Conservation (phyloP, 2,888 invertebrate genomes). For the Brenthis daphne region DNA sequence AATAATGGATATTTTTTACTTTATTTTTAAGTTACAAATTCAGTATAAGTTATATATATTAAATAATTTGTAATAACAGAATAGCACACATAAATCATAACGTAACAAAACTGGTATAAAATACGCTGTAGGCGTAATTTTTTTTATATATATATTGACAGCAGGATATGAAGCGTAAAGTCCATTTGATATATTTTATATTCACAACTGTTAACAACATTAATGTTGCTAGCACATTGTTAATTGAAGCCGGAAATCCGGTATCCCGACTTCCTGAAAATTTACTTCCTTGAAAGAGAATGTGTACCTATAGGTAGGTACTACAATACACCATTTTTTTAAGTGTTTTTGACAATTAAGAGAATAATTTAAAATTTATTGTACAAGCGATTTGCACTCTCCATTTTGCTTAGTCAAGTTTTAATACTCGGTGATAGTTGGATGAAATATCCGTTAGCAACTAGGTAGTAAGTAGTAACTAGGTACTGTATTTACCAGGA, state of each 20-base stretch:
- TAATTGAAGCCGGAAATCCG: conserved; percentile 31
- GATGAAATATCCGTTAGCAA: too few species aligned
- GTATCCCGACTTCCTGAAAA: conserved; percentile 20
- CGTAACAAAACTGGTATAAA: conserved; percentile 1
- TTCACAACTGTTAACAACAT: conserved; percentile 12
- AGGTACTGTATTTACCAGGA: too few species aligned
- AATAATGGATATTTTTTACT: too few species aligned
- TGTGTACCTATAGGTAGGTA: background rate
- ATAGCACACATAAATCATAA: background rate
- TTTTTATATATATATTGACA: conserved; percentile 17
- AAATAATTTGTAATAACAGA: too few species aligned
- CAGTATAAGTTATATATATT: too few species aligned
- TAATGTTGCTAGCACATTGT: conserved; percentile 16
- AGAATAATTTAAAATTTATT: too few species aligned
- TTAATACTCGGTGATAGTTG: too few species aligned
- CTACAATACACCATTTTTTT: background rate
- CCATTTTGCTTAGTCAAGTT: too few species aligned
- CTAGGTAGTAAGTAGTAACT: too few species aligned
- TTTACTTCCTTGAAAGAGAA: conserved; percentile 19
- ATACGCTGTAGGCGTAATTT: conserved; percentile 10
- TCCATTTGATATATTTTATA: conserved; percentile 23
- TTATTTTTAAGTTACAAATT: too few species aligned
- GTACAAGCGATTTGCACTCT: too few species aligned
- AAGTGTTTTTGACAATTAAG: background rate
- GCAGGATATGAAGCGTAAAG: conserved; percentile 25